These are phyloP conservation scores for Calonectris borealis DNA, from an alignment of 2,113 vertebrate species.

Conservation along the genomic window DNA sequence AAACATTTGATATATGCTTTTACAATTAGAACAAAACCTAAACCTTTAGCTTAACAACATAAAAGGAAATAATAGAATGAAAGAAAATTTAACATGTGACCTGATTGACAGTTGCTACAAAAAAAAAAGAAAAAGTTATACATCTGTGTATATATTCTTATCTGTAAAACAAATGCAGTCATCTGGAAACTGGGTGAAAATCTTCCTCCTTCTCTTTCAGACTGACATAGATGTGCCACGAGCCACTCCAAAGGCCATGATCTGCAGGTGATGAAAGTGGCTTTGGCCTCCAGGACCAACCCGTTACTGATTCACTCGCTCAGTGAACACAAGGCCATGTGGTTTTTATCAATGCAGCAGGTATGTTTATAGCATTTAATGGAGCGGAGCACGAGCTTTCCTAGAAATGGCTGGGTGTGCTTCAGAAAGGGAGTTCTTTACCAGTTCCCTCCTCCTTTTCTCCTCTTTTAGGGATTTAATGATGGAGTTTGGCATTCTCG, in stretches of 20 bases:
- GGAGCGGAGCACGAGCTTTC: neutral
- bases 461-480: neutral
- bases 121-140: neutral
- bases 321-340: neutral
- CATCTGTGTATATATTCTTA: neutral
- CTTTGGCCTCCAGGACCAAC: neutral
- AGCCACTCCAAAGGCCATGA: neutral
- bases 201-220: neutral
- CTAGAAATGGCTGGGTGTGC: neutral
- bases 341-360: neutral
- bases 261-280: neutral
- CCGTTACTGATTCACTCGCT: neutral
- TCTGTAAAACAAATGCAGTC: neutral
- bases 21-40: conserved; percentile 69
- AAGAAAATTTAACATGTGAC: neutral
- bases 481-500: neutral
- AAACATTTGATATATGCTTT: conserved; percentile 72
- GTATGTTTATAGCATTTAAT: neutral
- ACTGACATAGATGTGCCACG: neutral
- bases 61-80: conserved; percentile 15
- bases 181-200: neutral
- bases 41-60: conserved; percentile 49
- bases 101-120: conserved; percentile 4
- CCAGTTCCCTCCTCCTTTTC: neutral
- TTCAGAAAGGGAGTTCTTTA: neutral